Base-by-base conservation (phyloP, 2,888 invertebrate genomes). In the Limnephilus lunatus region DNA sequence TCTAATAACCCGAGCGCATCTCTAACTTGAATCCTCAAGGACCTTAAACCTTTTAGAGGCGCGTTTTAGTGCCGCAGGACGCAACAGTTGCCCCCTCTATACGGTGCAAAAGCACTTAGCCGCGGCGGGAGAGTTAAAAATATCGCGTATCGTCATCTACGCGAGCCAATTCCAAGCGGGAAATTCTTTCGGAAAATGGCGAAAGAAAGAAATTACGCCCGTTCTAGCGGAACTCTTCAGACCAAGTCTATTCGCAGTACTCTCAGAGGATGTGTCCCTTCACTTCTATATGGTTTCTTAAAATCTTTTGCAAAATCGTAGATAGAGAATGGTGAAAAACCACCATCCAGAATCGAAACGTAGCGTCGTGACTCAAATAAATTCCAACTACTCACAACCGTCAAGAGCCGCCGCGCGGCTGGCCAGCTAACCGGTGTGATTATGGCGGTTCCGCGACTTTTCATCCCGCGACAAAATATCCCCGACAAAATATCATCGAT, bases 61-160 rank as follows among this genome's bases (percentile, higher is more conserved):
- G 68, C 25, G 68, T 68, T 68, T 68, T 9, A 68, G 25, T 68
- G 68, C 68, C 68, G 86, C 44, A 86, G n/a, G n/a, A 86, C 44
- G 86, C 86, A 86, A 86, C 86, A 86, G 86, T 44, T 86, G 86
- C 44, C 44, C 25, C 68, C 25, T n/a, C 25, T 44, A 12, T 86
- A 86, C 3, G 48, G 86, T 44, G 86, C 15, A 39, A 25, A 86
- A 86, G 44, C 86, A 44, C 86, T 86, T 86, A 86, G n/a, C 68
- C 7, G 44, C 30, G 86, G 44, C 14, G n/a, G 86, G 86, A 85
- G 44, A 86, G n/a, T 86, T 30, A 86, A 86, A 44, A 44, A n/a
- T 86, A 86, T 86, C 86, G 86, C 86, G 86, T n/a, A 86, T 35
- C 86, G 86, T 9, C n/a, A 39, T 86, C 44, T 15, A 86, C 7